A percentile compares a stretch with the other conserved stretches of the same genome.
These are phyloP conservation scores for Anoplophora glabripennis DNA, from an alignment of 1,140 invertebrate species.

Conservation along the genomic window DNA sequence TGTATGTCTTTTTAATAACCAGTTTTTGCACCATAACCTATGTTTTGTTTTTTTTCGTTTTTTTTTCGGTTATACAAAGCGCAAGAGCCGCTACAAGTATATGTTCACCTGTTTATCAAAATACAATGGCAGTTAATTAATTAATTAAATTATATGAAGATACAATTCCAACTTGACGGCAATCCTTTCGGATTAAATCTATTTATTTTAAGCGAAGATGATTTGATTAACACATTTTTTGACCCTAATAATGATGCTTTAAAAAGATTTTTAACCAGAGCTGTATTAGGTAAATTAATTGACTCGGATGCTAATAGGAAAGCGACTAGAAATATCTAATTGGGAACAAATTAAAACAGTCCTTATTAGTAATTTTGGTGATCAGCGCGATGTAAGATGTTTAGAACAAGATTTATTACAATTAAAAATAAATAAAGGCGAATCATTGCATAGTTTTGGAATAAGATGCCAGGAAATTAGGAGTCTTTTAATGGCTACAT, in stretches of 20 bases:
- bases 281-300: constrained; percentile 25
- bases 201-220: constrained; percentile 18
- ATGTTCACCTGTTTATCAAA: constrained; percentile 35
- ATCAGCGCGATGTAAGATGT: no score
- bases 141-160: constrained; percentile 21
- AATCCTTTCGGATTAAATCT: no score
- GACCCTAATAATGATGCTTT: constrained; percentile 1
- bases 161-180: constrained; percentile 17
- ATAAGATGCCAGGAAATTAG: constrained; percentile 27
- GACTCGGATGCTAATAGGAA: constrained; percentile 24
- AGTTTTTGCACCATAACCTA: constrained; percentile 6
- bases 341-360: no score
- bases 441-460: constrained; percentile 21
- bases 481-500: constrained; percentile 24
- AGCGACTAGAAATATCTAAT: constrained; percentile 25
- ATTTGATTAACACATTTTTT: constrained; percentile 10
- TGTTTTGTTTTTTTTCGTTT: neutral
- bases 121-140: constrained; percentile 6
- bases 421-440: no score
- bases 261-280: constrained; percentile 15
- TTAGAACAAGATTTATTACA: no score
- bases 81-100: constrained; percentile 22
- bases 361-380: no score
- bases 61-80: constrained; percentile 8
- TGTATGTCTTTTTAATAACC: constrained; percentile 11